Evolutionary conservation across 2,797 vertebrate genomes (phyloP).

Genomic region (Danio kyathit): DNA sequence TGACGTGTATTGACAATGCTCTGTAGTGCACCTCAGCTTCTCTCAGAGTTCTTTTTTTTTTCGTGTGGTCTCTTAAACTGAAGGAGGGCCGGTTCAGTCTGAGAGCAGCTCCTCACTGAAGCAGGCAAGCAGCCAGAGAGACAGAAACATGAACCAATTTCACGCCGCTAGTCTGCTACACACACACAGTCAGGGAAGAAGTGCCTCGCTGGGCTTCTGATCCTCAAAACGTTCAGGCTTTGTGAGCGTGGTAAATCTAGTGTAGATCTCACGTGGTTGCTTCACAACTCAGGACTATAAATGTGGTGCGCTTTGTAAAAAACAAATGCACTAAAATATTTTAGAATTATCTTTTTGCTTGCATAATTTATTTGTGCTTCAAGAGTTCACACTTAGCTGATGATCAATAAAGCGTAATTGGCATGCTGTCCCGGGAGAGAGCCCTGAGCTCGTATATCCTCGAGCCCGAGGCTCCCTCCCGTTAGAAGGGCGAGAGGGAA

Average conservation of each 20-base stretch:
- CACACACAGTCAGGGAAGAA: slow-evolving; percentile 43
- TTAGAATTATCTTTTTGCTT: not conserved
- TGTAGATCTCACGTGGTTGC: not conserved
- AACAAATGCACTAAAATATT: too few relatives aligned
- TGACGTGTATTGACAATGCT: not conserved
- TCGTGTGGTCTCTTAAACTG: not conserved
- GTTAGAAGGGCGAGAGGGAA: too few relatives aligned
- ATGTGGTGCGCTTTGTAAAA: not conserved
- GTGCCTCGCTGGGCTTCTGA: slow-evolving; percentile 32
- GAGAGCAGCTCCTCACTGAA: not conserved
- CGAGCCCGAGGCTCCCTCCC: too few relatives aligned
- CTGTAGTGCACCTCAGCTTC: slow-evolving; percentile 24
- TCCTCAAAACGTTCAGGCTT: slow-evolving; percentile 44
- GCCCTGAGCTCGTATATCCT: too few relatives aligned
- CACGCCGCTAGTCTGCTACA: slow-evolving; percentile 43
- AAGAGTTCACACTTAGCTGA: too few relatives aligned
- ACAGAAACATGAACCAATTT: slow-evolving; percentile 60
- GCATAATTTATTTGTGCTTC: not conserved
- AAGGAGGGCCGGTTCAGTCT: slow-evolving; percentile 24
- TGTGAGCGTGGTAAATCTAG: slow-evolving; percentile 9
- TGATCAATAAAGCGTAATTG: too few relatives aligned
- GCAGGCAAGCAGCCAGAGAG: slow-evolving; percentile 34
- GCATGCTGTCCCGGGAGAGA: too few relatives aligned
- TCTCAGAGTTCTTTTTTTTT: slow-evolving; percentile 19
- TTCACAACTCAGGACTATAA: not conserved